These are phyloP conservation scores for Rhingia rostrata DNA, from an alignment of 2,888 invertebrate species.

Conservation along the genomic window DNA sequence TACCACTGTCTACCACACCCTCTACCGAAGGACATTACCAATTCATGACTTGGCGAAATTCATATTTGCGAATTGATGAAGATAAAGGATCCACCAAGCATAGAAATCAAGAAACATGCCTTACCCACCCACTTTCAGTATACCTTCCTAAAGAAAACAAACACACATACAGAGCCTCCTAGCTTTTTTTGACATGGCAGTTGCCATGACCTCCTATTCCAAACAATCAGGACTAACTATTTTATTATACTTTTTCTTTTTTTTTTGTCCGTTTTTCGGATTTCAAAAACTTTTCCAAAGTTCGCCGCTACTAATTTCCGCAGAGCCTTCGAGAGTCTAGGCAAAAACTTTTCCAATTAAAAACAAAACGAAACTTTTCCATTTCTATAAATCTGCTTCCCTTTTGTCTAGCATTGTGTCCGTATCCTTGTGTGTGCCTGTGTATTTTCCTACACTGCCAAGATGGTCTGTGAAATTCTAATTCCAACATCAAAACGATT, in stretches of 20 bases:
- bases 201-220: no score
- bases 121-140: no score
- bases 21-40: no score
- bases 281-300: neutral
- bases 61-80: no score
- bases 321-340: neutral
- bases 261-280: neutral
- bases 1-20: no score
- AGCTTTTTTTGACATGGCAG: no score
- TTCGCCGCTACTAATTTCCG: neutral
- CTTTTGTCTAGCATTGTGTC: neutral
- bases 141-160: no score
- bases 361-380: conserved; percentile 38
- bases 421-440: neutral
- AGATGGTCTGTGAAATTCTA: neutral
- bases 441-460: neutral
- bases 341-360: conserved; percentile 48
- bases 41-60: no score
- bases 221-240: no score
- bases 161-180: no score
- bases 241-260: neutral
- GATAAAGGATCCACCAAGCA: no score
- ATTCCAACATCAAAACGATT: conserved; percentile 18
- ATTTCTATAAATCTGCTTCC: conserved; percentile 43
- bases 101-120: no score